phyloP scores from a whole-genome alignment of 2,113 vertebrate species.

The Microcebus murinus region DNA sequence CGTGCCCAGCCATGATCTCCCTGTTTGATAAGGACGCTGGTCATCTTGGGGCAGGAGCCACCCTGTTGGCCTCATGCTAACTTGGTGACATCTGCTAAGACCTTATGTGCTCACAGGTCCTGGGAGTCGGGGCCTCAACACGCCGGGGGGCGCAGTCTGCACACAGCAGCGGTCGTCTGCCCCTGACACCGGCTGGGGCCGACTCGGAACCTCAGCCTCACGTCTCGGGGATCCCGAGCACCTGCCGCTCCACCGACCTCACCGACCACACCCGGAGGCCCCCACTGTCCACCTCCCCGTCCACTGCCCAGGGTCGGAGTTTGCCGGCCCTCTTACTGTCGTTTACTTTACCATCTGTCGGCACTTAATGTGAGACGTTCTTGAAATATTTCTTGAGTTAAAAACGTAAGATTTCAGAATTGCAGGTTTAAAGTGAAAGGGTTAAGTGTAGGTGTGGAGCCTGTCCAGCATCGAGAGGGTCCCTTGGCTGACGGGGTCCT shows the following conservation, averaged over 20 bases:
- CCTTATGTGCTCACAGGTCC: not conserved
- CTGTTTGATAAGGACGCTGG: not conserved
- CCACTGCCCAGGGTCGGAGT: not conserved
- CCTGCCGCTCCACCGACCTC: too few species aligned
- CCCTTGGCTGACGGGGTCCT: not conserved
- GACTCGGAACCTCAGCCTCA: not conserved
- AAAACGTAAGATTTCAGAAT: not conserved
- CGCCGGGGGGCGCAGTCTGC: not conserved
- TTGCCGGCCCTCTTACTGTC: not conserved
- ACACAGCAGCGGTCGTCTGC: not conserved
- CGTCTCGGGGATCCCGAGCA: too few species aligned
- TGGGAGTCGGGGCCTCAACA: not conserved
- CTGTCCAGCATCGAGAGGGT: fast-evolving
- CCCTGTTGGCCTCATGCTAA: not conserved
- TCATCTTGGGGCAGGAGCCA: not conserved
- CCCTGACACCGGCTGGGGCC: too few species aligned
- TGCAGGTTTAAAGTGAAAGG: not conserved
- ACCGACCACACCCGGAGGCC: too few species aligned
- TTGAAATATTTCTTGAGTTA: not conserved
- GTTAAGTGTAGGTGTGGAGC: not conserved
- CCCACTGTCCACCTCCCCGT: too few species aligned
- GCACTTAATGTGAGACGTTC: not conserved
- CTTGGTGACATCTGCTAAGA: not conserved
- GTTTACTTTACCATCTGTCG: not conserved
- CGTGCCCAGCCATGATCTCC: not conserved